Base-by-base conservation (phyloP, 2,113 vertebrate species). In the Psittacus erithacus region DNA sequence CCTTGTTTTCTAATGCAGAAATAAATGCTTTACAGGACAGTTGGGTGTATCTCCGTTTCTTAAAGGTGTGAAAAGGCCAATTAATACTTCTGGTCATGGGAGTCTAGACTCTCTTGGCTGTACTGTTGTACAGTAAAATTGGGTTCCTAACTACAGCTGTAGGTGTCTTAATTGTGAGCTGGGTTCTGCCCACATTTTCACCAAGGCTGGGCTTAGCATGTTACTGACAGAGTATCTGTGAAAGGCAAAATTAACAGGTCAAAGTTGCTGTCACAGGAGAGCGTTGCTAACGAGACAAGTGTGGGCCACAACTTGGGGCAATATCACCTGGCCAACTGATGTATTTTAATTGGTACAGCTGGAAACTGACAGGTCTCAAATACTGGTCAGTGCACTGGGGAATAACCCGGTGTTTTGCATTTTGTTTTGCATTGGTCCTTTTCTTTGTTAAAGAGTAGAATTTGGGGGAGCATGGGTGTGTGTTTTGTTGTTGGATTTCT, bases 321-420 rank as follows among this genome's bases (percentile, higher is more conserved):
- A 1, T 53, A 79, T 10, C 70, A 38, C 81, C 69, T 41, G 67
- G 81, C 52, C 65, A 78, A 41, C 29, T 57, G 62, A 73, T 92
- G 57, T 82, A 68, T 92, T 92, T 89, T 92, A 96, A 91, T 91
- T 89, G 77, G 60, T 70, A 86, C 88, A 88, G 43, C 55, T 78
- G 86, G 55, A 65, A 92, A 49, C 33, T 60, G 83, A 28, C 69
- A 86, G 29, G 39, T 87, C 50, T 85, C 81, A 71, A 33, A 49
- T 64, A 43, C 25, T 13, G 24, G 65, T 87, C 81, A 79, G 70
- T 28, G n/a, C 62, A 18, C 60, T n/a, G 29, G 57, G 11, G 11
- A 92, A 60, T 87, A 71, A 68, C 46, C 22, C 41, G 3, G 5
- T 55, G 59, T 10, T 73, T 50, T 59, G 47, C 8, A 19, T 67